Evolutionary conservation across 2,888 invertebrate genomes (phyloP).

Genomic region (Palloptera scutellata): DNA sequence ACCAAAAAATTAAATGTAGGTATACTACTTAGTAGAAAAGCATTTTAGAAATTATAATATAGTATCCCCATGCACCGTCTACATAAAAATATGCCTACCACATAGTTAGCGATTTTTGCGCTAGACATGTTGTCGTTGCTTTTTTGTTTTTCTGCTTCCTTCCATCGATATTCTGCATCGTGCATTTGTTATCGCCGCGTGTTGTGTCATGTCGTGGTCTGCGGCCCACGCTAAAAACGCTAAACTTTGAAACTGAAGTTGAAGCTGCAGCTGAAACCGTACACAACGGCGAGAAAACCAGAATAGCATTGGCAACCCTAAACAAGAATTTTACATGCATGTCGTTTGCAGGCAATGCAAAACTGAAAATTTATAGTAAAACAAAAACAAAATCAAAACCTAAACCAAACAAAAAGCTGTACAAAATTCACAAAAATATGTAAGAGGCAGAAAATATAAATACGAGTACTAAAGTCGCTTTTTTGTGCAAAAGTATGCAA

Average conservation of each 20-base stretch:
- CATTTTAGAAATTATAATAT: constrained; percentile 5
- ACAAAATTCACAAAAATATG: too few species aligned
- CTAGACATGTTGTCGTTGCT: constrained; percentile 36
- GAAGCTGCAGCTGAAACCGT: too few species aligned
- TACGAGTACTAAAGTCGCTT: too few species aligned
- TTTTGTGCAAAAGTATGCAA: constrained; percentile 9
- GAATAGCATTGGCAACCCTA: not conserved
- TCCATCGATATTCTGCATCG: too few species aligned
- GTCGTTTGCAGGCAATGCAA: too few species aligned
- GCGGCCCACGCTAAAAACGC: constrained; percentile 32
- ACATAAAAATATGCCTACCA: constrained; percentile 1
- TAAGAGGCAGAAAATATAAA: too few species aligned
- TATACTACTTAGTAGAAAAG: too few species aligned
- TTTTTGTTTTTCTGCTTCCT: constrained; percentile 12
- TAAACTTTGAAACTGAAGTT: not conserved
- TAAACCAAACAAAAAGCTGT: too few species aligned
- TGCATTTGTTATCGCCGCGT: constrained; percentile 19
- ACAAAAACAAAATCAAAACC: too few species aligned
- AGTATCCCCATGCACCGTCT: constrained; percentile 9
- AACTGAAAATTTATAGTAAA: too few species aligned
- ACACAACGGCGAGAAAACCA: not conserved
- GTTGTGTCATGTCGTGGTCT: constrained; percentile 32
- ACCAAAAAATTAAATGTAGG: not conserved
- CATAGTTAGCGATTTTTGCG: constrained; percentile 24
- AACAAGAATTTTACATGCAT: too few species aligned